Evolutionary conservation across 2,888 invertebrate species (phyloP), one percentile per base, ranked within the genome.

Genomic region (Euclidia mi): DNA sequence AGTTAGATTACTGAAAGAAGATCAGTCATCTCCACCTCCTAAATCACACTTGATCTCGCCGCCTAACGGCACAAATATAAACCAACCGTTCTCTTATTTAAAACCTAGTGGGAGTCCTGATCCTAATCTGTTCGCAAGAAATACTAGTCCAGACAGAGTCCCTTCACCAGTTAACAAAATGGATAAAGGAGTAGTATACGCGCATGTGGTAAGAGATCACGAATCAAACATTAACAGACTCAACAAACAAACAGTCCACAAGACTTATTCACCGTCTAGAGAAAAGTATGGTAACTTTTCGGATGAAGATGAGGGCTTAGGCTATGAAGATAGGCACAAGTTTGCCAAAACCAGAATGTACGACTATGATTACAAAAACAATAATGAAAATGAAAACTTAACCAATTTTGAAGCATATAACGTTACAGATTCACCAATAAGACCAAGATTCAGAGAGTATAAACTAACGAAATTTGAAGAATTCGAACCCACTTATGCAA

Each of bases 61-160:
- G 18, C 90, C 95, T 44, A 95, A 95, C 65, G 95, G 96, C 37
- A 95, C 95, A 67, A 97, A 97, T 80, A 95, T 95, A 69, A 97
- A 97, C 80, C 96, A 97, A 80, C 98, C 97, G 25, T 98, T 98
- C 88, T 98, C 98, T 0, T 98, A 98, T 76, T 97, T 96, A 2
- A 95, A 95, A 72, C 95, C 95, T 4, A 95, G 95, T 77, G 94
- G 95, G 2, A 94, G 91, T 76, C 95, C 95, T 12, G 94, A 94
- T 67, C 92, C 91, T 18, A 94, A 94, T 71, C 62, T 93, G 17
- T 93, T 94, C 67, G 78, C 79, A 9, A 88, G 92, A 63, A 90
- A 83, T 53, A 84, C 91, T 28, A 95, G 95, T 82, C 94, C 94
- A 28, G 94, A 94, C 25, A 87, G 91, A 82, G 81, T 84, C 4